A percentile compares a stretch with the other conserved stretches of the same genome.
Conservation (phyloP, 2,888 invertebrate genomes). For the Cistogaster globosa region DNA sequence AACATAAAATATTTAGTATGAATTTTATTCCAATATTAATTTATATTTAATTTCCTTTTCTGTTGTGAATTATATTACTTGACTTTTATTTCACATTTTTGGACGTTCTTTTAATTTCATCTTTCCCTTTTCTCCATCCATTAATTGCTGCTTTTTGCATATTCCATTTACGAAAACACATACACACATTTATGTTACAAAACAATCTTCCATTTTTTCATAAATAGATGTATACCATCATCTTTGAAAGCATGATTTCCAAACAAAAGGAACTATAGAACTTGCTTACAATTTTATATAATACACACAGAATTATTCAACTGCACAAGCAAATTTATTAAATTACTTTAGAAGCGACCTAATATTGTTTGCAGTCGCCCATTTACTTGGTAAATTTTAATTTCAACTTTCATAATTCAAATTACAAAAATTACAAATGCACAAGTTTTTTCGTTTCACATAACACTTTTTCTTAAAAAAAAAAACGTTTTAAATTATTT, state of each 20-base stretch:
- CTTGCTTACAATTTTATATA: background rate
- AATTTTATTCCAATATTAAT: background rate
- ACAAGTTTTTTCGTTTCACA: background rate
- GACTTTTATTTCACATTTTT: conserved; percentile 48
- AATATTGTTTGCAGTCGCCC: conserved; percentile 7
- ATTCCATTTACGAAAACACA: conserved; percentile 64
- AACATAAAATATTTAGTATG: background rate
- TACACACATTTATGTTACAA: conserved; percentile 18
- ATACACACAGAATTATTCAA: too few relatives aligned
- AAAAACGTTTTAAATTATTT: conserved; percentile 10
- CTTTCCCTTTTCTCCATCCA: conserved; percentile 74
- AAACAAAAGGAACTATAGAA: background rate
- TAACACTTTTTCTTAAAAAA: conserved; percentile 23
- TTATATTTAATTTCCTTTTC: conserved; percentile 14
- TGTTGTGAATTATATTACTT: conserved; percentile 48
- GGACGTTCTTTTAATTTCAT: conserved; percentile 52
- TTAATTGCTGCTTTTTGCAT: conserved; percentile 68
- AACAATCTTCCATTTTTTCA: conserved; percentile 39
- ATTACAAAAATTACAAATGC: too few relatives aligned
- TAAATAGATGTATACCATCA: conserved; percentile 44
- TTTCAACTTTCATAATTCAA: too few relatives aligned
- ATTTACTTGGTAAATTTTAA: conserved; percentile 2
- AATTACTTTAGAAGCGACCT: background rate
- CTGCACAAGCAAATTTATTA: too few relatives aligned
- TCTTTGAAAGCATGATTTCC: conserved; percentile 19